Base-by-base conservation (phyloP, 2,797 vertebrate species). In the Silurus lanzhouensis region DNA sequence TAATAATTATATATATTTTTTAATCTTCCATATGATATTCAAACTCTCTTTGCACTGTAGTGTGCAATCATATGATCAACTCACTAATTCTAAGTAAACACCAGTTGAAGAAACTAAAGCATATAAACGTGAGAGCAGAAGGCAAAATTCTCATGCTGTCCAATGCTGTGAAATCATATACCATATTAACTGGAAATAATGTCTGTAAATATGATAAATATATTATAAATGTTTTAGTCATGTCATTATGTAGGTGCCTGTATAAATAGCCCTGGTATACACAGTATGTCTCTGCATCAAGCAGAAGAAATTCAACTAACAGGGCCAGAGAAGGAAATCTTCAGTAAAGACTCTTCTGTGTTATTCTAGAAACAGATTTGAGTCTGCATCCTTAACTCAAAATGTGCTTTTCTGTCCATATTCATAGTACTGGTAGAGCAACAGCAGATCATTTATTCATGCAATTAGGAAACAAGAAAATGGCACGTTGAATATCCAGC, bases 391-490 rank as follows among this genome's bases (percentile, higher is more conserved):
- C 25, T 74, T 48, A 78, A 46, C 31, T 61, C 27, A 5, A 25
- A 52, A 83, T 68, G 60, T 27, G 19, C 44, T 81, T 78, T 31
- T 71, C 13, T 82, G 22, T 84, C 58, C 22, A 83, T 74, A 74
- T 27, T 10, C 76, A 86, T 84, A 70, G 83, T 64, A 86, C 38
- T 66, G 79, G 63, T 60, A 68, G 57, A 83, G 3, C 74, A 67
- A 44, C 1, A 9, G n/a, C 20, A 55, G 22, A 71, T 89, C 80
- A 86, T 88, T 88, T 82, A 84, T 82, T 58, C 60, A 68, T 83
- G 48, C 9, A 77, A 78, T 84, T 68, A 84, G 38, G 48, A 83
- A 84, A 81, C 10, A 81, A 15, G 38, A 46, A 68, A 72, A n/a
- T 1, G n/a, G 22, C 22, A 38, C 15, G 55, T 12, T 86, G 80